Percentiles rank a stretch among this genome's conserved stretches.
Evolutionary conservation across 1,140 invertebrate genomes (phyloP).

Genomic region (Helicoverpa zea): DNA sequence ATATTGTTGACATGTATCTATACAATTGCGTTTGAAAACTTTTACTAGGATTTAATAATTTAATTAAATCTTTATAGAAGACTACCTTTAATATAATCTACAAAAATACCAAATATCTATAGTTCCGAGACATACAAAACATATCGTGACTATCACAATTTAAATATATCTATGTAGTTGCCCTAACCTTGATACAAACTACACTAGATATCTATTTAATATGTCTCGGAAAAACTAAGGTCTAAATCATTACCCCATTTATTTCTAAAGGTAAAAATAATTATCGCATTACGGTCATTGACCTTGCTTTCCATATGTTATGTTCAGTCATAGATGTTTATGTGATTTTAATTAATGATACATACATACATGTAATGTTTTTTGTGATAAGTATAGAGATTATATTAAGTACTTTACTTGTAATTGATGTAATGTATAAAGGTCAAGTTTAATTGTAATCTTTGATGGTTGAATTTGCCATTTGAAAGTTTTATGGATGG

Average conservation of each 20-base stretch:
- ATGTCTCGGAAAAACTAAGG: conserved; percentile 28
- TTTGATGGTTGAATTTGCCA: no score
- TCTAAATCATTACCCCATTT: conserved; percentile 39
- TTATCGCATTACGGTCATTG: conserved; percentile 25
- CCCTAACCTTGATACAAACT: conserved; percentile 2
- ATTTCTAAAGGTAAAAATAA: conserved; percentile 32
- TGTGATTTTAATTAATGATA: conserved; percentile 14
- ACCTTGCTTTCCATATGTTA: conserved; percentile 46
- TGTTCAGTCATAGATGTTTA: background rate
- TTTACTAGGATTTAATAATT: no score
- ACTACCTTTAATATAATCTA: no score
- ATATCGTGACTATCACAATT: background rate
- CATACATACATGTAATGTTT: background rate
- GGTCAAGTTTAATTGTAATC: background rate
- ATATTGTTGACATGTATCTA: no score
- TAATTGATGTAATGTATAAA: background rate
- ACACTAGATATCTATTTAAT: background rate
- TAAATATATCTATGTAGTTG: background rate
- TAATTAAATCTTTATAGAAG: no score
- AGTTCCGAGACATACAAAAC: background rate
- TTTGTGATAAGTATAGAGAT: background rate
- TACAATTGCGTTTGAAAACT: no score
- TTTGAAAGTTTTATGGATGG: no score
- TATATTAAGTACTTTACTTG: background rate
- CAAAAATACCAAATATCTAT: no score